phyloP scores from a whole-genome alignment of 2,888 invertebrate genomes.

The Panorpa germanica region DNA sequence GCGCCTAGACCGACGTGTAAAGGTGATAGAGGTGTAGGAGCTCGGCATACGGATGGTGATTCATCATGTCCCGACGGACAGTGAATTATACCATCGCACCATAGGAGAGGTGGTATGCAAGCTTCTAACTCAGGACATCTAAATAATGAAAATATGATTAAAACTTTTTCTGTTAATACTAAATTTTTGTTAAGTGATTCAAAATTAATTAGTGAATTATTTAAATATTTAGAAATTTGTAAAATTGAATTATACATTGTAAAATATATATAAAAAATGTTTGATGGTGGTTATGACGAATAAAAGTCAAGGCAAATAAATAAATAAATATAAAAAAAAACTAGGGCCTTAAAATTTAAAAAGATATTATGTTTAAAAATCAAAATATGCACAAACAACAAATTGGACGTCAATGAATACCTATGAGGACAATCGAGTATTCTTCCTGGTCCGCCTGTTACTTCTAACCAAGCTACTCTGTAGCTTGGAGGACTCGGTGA shows the following conservation, averaged over 20 bases:
- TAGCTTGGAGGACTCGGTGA: too few species aligned
- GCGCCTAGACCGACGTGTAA: constrained; percentile 44
- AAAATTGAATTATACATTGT: too few species aligned
- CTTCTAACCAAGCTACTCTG: too few species aligned
- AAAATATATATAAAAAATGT: too few species aligned
- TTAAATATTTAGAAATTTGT: too few species aligned
- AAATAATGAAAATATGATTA: constrained; percentile 14
- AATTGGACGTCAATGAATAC: constrained; percentile 23
- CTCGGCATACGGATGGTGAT: constrained; percentile 55
- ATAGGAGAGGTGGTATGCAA: constrained; percentile 55
- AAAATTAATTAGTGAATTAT: too few species aligned
- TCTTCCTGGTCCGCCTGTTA: constrained; percentile 26
- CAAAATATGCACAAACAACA: too few species aligned
- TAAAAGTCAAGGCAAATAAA: too few species aligned
- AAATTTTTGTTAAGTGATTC: too few species aligned
- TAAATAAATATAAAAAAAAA: constrained; percentile 5
- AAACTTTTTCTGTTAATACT: too few species aligned
- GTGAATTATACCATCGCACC: constrained; percentile 64
- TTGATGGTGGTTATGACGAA: too few species aligned
- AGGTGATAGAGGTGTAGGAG: constrained; percentile 44
- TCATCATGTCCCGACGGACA: constrained; percentile 72
- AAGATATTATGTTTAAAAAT: neutral
- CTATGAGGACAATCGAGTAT: constrained; percentile 48
- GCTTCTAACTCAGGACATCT: constrained; percentile 68
- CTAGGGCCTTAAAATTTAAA: neutral